A percentile compares a stretch with the other conserved stretches of the same genome.
Conservation (phyloP, 2,113 vertebrate genomes). For the Phylloscopus whistleri region DNA sequence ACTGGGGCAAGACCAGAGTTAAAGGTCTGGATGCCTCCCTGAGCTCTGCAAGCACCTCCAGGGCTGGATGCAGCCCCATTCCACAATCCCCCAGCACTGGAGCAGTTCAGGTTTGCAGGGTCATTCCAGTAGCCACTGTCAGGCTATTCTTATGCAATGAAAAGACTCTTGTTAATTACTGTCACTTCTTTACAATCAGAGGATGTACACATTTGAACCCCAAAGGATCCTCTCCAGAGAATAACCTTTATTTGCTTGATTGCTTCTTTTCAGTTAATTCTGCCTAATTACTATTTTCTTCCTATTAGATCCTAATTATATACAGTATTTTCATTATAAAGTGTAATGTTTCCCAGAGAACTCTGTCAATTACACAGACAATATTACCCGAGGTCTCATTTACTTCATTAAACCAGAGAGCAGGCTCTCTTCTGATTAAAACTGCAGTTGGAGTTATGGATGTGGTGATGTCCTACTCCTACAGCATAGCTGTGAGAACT, state of each 20-base stretch:
- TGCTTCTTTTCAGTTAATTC: conserved; percentile 81
- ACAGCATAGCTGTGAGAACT: not conserved
- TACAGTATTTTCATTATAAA: conserved; percentile 85
- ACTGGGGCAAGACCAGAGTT: not conserved
- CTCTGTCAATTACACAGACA: conserved; percentile 76
- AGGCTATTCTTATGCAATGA: conserved; percentile 42
- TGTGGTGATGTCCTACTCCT: not conserved
- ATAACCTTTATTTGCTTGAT: conserved; percentile 84
- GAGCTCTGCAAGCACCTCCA: not conserved
- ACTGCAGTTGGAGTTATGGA: conserved; percentile 26
- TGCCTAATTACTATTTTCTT: conserved; percentile 82
- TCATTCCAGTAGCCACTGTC: conserved; percentile 1
- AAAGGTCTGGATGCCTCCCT: not conserved
- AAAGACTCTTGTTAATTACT: conserved; percentile 73
- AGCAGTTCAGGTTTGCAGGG: not conserved
- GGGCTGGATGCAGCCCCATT: not conserved
- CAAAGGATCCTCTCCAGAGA: conserved; percentile 75
- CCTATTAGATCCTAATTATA: conserved; percentile 83
- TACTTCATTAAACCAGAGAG: conserved; percentile 74
- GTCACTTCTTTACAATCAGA: conserved; percentile 72
- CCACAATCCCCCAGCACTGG: not conserved
- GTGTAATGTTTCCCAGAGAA: conserved; percentile 79
- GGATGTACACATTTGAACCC: conserved; percentile 71
- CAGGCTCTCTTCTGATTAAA: conserved; percentile 65
- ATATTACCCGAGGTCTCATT: conserved; percentile 76